These are phyloP conservation scores for Campopleginae sp. DNA, from an alignment of 2,888 invertebrate genomes.

Conservation along the genomic window DNA sequence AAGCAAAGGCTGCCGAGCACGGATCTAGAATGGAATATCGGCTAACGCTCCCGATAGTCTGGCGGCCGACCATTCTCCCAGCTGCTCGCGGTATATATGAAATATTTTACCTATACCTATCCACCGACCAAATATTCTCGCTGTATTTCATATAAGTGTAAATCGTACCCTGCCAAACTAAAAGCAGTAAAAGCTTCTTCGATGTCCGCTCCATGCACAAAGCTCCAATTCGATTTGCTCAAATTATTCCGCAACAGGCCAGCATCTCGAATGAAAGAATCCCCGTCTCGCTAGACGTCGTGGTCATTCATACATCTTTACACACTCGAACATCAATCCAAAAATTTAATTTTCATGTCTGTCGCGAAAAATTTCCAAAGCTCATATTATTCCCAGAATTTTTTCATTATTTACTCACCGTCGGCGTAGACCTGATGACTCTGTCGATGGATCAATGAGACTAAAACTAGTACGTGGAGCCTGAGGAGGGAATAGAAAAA, in stretches of 20 bases:
- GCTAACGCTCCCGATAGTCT: constrained; percentile 53
- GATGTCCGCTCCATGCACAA: not conserved
- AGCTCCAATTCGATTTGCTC: not conserved
- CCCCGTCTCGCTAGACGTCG: not conserved
- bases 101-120: constrained; percentile 49
- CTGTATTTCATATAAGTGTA: constrained; percentile 50
- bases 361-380: no score
- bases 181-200: not conserved
- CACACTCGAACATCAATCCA: not conserved
- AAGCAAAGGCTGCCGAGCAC: constrained; percentile 48
- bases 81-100: constrained; percentile 36
- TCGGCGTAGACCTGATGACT: no score
- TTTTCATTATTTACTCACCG: no score
- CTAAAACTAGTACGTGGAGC: no score
- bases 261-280: not conserved
- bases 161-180: constrained; percentile 23
- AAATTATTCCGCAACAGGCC: not conserved
- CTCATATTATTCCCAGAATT: no score
- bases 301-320: not conserved
- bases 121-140: constrained; percentile 21
- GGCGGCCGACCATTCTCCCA: constrained; percentile 47
- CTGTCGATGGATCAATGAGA: no score
- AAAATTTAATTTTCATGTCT: no score
- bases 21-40: constrained; percentile 65
- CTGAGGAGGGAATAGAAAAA: no score